Evolutionary conservation across 2,888 invertebrate species (phyloP), one percentile per base, ranked within the genome.

Genomic region (Rotaria socialis): DNA sequence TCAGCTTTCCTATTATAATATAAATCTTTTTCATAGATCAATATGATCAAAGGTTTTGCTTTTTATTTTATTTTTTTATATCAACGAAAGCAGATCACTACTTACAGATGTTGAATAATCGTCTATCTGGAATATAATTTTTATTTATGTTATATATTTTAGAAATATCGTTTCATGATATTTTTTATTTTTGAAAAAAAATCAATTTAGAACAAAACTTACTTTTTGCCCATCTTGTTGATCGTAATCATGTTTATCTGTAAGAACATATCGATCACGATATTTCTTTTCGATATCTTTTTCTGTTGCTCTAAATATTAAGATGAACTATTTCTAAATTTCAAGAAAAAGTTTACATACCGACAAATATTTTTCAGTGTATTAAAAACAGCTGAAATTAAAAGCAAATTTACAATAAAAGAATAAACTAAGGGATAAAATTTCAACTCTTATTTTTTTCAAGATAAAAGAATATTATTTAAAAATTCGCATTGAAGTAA

Each of bases 201-300:
- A 55, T 22, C 6, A 55, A 55, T 55, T 3, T 52, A 52, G 50
- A 52, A 52, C 22, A 22, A 4, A 55, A 67, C 27, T 80, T 80
- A 80, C 80, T n/a, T 80, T 80, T 5, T 80, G 80, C 24, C 80
- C 86, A 58, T 24, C 58, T 19, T 75, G 58, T 60, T 85, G 75
- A 35, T 86, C 86, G 16, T 89, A 89, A 86, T 90, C 90, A 8
- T 89, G 88, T 84, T 89, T 89, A 87, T 90, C 91, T 27, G 90
- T 88, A 86, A 90, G 86, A 8, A 90, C 89, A 88, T 89, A 91
- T 87, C 89, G 89, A 86, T 89, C 88, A 55, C 90, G 88, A 84
- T 90, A 88, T 85, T 88, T 88, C 41, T 89, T 89, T 86, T 91
- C 91, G 19, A 90, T 88, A 56, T 90, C 90, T 85, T 88, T 89